Evolutionary conservation across 64 coral and sea anemone genomes (phyloP), one percentile per base, ranked within the genome.

Genomic region (Dendronephthya gigantea): DNA sequence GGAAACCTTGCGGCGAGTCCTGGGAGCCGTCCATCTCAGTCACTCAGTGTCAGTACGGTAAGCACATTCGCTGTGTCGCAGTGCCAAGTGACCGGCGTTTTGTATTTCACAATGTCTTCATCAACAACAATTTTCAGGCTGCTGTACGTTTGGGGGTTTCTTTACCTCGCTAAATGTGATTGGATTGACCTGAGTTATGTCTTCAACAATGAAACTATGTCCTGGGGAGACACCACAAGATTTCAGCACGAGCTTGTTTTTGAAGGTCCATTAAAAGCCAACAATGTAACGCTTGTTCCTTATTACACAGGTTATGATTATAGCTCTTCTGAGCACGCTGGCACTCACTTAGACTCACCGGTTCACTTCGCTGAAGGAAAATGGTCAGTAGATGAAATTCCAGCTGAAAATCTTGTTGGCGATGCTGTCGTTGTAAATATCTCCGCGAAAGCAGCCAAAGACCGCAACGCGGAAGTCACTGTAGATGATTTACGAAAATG

Each of bases 371-470:
- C 69, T 15, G 37, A 49, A 41, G 51, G 84, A 1, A 88, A 76
- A 35, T 84, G 83, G 84, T 50, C 86, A 27, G 16, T 87, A 1
- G 91, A 97, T 56, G 19, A 93, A n/a, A 89, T 97, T 8, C 94
- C 91, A 11, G 17, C 91, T 35, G 81, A 89, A 75, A 83, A 29
- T 1, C 82, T 97, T 6, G 90, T 97, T 50, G 94, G 94, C 45
- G 84, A 82, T 52, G 94, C 91, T 16, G 50, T 97, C 15, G 92
- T 93, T 51, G 90, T 97, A 32, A 55, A 97, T 74, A 87, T 97
- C 13, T 58, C 91, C 2, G 65, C 83, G 0, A 93, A 97, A 50
- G 84, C 89, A 5, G 62, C 88, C 17, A 28, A 59, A 16, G 88
- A 83, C 38, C 39, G 68, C 72, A 82, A 83, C 11, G 52, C n/a